Evolutionary conservation across 2,888 invertebrate genomes (phyloP).

Genomic region (Panopea generosa): DNA sequence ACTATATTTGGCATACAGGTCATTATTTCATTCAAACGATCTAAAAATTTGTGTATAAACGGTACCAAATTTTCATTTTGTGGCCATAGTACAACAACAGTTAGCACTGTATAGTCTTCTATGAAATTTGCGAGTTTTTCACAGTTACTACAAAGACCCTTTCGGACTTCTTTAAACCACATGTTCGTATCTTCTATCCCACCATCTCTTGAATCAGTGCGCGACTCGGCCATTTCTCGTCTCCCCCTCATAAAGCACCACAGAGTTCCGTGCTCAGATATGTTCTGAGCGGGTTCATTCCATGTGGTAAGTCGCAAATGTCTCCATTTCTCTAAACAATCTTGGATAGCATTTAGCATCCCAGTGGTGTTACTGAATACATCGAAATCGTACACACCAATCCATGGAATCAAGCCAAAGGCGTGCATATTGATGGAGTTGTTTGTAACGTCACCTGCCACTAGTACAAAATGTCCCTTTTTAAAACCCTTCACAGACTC

Average conservation of each 20-base stretch:
- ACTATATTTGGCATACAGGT: conserved; percentile 40
- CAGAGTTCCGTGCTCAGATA: conserved; percentile 41
- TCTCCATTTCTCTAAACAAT: conserved; percentile 23
- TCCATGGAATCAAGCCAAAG: conserved; percentile 61
- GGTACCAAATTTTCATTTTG: conserved; percentile 26
- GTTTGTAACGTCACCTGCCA: conserved; percentile 38
- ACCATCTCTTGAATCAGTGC: no score
- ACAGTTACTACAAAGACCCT: conserved; percentile 22
- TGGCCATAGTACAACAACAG: conserved; percentile 65
- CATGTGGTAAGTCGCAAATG: no score
- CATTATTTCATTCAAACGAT: conserved; percentile 22
- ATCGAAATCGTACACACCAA: conserved; percentile 66
- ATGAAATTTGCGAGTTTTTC: conserved; percentile 45
- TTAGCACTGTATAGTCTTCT: conserved; percentile 51
- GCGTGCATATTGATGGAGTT: conserved; percentile 27
- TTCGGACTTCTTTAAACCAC: conserved; percentile 36
- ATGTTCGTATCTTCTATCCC: conserved; percentile 14
- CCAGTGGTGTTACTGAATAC: conserved; percentile 54
- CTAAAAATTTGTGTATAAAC: conserved; percentile 31
- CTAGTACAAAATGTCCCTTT: conserved; percentile 53
- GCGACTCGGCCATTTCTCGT: conserved; percentile 39
- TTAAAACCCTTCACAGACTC: conserved; percentile 31
- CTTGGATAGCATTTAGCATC: conserved; percentile 47
- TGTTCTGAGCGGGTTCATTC: conserved; percentile 2
- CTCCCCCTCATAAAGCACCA: conserved; percentile 62